Evolutionary conservation across 2,113 vertebrate genomes (phyloP).

Genomic region (Pionites leucogaster): DNA sequence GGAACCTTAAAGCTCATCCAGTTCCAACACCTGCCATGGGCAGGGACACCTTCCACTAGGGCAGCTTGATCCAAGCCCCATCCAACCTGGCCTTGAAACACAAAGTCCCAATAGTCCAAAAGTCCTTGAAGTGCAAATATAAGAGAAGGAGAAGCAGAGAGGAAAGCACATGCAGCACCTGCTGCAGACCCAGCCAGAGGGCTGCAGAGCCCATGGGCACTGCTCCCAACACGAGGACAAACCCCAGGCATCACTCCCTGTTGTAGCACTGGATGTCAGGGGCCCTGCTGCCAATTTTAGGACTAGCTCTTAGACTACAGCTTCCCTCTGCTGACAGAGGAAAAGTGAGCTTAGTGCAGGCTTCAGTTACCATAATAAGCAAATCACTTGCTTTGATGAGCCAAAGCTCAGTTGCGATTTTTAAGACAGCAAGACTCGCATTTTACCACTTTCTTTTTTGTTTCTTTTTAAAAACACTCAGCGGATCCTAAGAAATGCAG

Average conservation of each 20-base stretch:
- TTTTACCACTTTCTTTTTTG: not conserved
- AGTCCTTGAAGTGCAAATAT: not conserved
- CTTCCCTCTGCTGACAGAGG: not conserved
- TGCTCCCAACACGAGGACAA: not conserved
- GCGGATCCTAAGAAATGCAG: not conserved
- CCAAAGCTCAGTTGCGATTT: constrained; percentile 29
- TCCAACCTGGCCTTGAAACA: not conserved
- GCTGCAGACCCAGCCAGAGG: not conserved
- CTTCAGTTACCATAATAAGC: constrained; percentile 1
- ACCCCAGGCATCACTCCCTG: not conserved
- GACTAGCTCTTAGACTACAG: not conserved
- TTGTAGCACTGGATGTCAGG: not conserved
- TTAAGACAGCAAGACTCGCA: constrained; percentile 30
- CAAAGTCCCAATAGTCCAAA: not conserved
- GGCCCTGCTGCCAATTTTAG: not conserved
- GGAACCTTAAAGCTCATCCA: not conserved
- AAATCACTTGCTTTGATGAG: constrained; percentile 23
- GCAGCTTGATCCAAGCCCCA: not conserved
- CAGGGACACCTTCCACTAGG: not conserved
- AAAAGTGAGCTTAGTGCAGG: not conserved
- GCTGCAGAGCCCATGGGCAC: not conserved
- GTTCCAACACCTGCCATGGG: not conserved
- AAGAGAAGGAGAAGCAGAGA: not conserved
- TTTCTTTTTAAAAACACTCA: not conserved
- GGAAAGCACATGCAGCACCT: not conserved